phyloP scores from a whole-genome alignment of 2,888 invertebrate genomes.

The Gandaritis pyraliata region DNA sequence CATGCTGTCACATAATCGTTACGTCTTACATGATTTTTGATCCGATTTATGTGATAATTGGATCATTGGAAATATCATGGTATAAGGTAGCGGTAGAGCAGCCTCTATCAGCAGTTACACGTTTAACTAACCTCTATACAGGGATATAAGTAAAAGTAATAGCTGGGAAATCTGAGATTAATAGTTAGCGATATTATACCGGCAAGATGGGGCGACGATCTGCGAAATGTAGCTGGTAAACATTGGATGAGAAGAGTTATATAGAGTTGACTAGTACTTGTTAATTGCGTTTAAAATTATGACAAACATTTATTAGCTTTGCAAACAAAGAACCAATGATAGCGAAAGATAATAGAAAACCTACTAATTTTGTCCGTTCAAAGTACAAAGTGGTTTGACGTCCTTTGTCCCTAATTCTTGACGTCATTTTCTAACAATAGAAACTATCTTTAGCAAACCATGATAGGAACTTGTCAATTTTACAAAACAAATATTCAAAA shows the following conservation, averaged over 20 bases:
- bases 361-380: slow-evolving; percentile 13
- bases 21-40: slow-evolving; percentile 38
- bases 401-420: slow-evolving; percentile 31
- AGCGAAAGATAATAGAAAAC: background rate
- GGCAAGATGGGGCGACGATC: too few species aligned
- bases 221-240: too few species aligned
- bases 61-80: slow-evolving; percentile 32
- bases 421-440: slow-evolving; percentile 48
- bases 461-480: background rate
- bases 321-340: too few species aligned
- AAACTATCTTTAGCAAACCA: slow-evolving; percentile 36
- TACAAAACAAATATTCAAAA: too few species aligned
- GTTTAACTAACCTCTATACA: background rate
- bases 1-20: slow-evolving; percentile 37
- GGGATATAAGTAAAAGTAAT: too few species aligned
- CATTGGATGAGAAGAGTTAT: too few species aligned
- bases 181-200: too few species aligned
- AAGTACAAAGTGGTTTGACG: slow-evolving; percentile 35
- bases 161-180: too few species aligned
- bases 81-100: background rate
- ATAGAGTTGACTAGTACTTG: too few species aligned
- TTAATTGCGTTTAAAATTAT: too few species aligned
- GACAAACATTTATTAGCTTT: too few species aligned
- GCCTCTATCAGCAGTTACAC: background rate
- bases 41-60: slow-evolving; percentile 37